Percentiles rank a stretch among this genome's conserved stretches.
phyloP scores from a whole-genome alignment of 2,113 vertebrate species.

The Notothenia rossii region DNA sequence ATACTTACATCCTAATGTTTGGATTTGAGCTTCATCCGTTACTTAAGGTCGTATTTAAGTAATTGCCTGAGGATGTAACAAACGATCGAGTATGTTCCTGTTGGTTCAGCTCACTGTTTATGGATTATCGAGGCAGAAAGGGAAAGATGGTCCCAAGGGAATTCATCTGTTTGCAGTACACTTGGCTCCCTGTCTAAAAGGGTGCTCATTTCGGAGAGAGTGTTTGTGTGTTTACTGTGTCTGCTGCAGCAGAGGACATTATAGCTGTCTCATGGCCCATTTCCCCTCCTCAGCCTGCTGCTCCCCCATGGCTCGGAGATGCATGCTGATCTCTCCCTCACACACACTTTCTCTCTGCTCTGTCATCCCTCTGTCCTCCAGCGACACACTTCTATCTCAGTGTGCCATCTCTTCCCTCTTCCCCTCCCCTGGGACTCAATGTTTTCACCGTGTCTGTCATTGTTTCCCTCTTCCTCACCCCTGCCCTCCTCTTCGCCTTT shows the following conservation, averaged over 20 bases:
- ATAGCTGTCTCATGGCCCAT: conserved; percentile 74
- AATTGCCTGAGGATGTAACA: conserved; percentile 40
- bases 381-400: conserved; percentile 37
- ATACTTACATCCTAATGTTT: background rate
- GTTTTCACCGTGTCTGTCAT: conserved; percentile 14
- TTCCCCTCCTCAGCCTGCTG: conserved; percentile 60
- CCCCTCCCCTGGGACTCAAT: background rate
- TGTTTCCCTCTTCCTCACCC: conserved; percentile 13
- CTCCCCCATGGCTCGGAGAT: conserved; percentile 56
- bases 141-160: conserved; percentile 44
- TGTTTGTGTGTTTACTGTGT: conserved; percentile 60
- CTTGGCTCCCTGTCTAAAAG: conserved; percentile 55
- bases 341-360: conserved; percentile 19
- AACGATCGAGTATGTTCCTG: conserved; percentile 2
- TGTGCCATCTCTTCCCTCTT: background rate
- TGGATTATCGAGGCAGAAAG: conserved; percentile 50
- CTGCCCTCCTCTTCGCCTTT: conserved; percentile 3
- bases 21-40: background rate
- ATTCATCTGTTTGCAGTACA: conserved; percentile 49
- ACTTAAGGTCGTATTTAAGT: background rate
- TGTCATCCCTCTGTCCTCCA: conserved; percentile 36
- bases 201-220: conserved; percentile 27
- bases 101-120: conserved; percentile 44
- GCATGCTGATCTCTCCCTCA: conserved; percentile 48
- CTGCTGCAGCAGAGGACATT: conserved; percentile 64